Evolutionary conservation across 2,797 vertebrate species (phyloP), one percentile per base, ranked within the genome.

Genomic region (Pseudochaenichthys georgianus): DNA sequence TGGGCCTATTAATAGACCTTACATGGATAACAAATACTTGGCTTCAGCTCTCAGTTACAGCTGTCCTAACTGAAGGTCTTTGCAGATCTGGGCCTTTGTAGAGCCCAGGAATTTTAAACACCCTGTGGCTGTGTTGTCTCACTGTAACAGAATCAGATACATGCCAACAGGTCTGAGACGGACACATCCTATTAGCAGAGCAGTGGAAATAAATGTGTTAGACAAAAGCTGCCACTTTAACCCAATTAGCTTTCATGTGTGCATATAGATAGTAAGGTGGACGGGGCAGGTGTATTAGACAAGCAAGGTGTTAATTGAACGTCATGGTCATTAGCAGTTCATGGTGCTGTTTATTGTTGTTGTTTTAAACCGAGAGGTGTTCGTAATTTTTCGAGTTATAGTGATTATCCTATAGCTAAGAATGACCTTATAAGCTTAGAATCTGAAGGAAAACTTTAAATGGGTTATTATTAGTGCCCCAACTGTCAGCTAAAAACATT

Each of bases 121-220:
- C 52, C 70, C 52, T 64, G 34, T 70, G 64, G 31, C 65, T 60
- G 46, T 16, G 43, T 59, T 7, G 13, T 78, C 59, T 76, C 70
- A 53, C 70, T 70, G 42, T 59, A 71, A 80, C 70, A 72, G 64
- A 58, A 15, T 64, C 16, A 52, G 45, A 66, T 0, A 3, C 9
- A n/a, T 77, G 83, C 70, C 78, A 85, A 85, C 80, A 70, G 5
- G 70, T 72, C 83, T 65, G 66, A 89, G 80, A 88, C 71, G 50
- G 65, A 45, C 70, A 83, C 70, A 93, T 94, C 90, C 89, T 66
- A 85, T 94, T 91, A 93, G 70, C 28, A 6, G 31, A 75, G 74
- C 69, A 81, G 46, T 80, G 64, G 87, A 84, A 91, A 76, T 82
- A 79, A 85, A 87, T 45, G 48, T 67, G 71, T 74, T 42, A 28